Conservation (phyloP, 2,113 vertebrate species). For the Rhineura floridana region DNA sequence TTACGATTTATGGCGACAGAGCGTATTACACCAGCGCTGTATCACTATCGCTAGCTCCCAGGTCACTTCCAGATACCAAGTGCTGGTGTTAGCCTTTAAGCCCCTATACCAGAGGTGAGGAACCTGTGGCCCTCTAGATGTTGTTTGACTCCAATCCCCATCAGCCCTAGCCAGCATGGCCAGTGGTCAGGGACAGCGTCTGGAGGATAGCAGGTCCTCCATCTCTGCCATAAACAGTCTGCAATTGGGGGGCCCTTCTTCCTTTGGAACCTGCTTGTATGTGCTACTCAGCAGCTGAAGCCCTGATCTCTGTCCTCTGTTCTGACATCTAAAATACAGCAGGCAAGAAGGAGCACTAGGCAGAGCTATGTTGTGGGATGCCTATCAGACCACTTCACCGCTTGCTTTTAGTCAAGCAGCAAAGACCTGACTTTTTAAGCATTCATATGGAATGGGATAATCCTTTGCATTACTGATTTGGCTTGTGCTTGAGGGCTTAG, state of each 20-base stretch:
- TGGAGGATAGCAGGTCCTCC: too few species aligned
- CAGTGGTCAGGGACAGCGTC: too few species aligned
- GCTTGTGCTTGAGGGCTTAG: neutral
- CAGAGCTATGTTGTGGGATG: neutral
- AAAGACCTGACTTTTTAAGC: neutral
- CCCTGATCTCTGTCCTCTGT: neutral
- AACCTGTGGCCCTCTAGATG: too few species aligned
- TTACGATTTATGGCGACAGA: too few species aligned
- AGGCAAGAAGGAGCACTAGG: neutral
- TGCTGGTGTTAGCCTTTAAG: neutral
- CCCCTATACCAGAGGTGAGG: too few species aligned
- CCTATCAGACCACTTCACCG: neutral
- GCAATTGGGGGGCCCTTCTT: neutral
- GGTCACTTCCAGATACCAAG: neutral
- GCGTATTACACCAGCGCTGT: neutral
- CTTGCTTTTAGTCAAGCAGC: neutral
- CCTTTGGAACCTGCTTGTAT: neutral
- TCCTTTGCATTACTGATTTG: neutral
- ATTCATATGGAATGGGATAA: neutral
- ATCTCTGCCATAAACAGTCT: neutral
- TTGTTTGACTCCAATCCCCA: too few species aligned
- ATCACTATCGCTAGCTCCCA: neutral
- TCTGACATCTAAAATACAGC: neutral
- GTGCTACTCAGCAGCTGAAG: neutral
- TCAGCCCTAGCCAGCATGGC: too few species aligned